These are phyloP conservation scores for Scaeva pyrastri DNA, from an alignment of 2,888 invertebrate genomes.

Conservation along the genomic window DNA sequence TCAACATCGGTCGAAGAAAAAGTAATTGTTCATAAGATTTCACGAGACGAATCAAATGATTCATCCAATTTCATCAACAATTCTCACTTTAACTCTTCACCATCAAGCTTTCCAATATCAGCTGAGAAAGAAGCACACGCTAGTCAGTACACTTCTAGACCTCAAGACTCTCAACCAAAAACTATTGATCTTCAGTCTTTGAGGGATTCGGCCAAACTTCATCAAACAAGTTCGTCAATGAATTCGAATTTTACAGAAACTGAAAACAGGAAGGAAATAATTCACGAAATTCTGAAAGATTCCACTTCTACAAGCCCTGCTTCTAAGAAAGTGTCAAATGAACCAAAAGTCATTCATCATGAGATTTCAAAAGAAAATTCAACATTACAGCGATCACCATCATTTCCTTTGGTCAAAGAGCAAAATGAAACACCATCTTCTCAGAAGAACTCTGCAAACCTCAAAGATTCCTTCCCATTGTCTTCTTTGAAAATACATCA, in stretches of 20 bases:
- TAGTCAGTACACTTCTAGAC: background rate
- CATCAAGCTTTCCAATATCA: background rate
- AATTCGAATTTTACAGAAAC: background rate
- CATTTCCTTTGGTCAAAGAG: background rate
- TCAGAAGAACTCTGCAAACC: background rate
- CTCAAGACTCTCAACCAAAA: conserved; percentile 72
- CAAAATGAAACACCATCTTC: background rate
- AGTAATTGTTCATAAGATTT: conserved; percentile 76
- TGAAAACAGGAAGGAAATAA: background rate
- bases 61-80: background rate
- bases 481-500: background rate
- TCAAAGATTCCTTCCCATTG: background rate
- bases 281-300: conserved; percentile 1
- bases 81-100: background rate
- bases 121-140: background rate
- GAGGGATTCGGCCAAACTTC: background rate
- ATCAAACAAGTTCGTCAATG: conserved; percentile 4
- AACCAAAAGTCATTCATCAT: conserved; percentile 29
- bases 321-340: too few relatives aligned
- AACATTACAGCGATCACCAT: background rate
- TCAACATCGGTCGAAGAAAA: conserved; percentile 13
- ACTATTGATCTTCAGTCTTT: conserved; percentile 78
- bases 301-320: too few relatives aligned
- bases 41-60: conserved; percentile 46
- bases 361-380: conserved; percentile 9